Conservation (phyloP, 2,113 vertebrate genomes). For the Paratilapia polleni region DNA sequence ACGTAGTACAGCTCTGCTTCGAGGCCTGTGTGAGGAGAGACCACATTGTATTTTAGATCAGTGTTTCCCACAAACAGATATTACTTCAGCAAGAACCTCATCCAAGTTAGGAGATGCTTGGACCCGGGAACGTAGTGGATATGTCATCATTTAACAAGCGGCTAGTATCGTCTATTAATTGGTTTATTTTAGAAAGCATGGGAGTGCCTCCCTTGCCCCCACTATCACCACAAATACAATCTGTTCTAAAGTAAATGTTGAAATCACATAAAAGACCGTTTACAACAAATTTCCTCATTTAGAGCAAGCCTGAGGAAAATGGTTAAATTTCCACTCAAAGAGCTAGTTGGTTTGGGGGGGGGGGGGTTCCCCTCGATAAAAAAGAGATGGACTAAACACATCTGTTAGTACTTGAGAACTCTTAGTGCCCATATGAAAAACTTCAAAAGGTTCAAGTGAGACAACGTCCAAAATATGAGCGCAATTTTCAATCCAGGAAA, state of each 20-base stretch:
- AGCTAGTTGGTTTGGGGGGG: constrained; percentile 8
- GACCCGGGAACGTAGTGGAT: not conserved
- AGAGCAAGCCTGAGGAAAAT: not conserved
- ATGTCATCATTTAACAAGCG: not conserved
- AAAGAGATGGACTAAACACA: constrained; percentile 50
- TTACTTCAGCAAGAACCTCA: not conserved
- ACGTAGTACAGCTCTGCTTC: constrained; percentile 97
- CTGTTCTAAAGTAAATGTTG: not conserved
- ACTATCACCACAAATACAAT: not conserved
- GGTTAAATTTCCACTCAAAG: constrained; percentile 20
- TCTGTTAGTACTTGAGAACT: constrained; percentile 64
- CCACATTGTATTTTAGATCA: not conserved
- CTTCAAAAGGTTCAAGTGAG: constrained; percentile 52
- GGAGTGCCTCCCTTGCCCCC: too few relatives aligned
- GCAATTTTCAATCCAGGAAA: constrained; percentile 57
- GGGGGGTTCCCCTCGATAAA: constrained; percentile 22
- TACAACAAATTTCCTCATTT: not conserved
- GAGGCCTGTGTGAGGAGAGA: constrained; percentile 83
- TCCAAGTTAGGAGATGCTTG: not conserved
- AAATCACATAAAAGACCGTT: not conserved
- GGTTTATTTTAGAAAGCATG: too few relatives aligned
- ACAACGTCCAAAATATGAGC: constrained; percentile 55
- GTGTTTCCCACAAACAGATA: not conserved
- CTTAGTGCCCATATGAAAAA: constrained; percentile 50
- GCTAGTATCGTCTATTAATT: too few relatives aligned